Evolutionary conservation across 2,888 invertebrate species (phyloP).

Genomic region (Fragum whitleyi): DNA sequence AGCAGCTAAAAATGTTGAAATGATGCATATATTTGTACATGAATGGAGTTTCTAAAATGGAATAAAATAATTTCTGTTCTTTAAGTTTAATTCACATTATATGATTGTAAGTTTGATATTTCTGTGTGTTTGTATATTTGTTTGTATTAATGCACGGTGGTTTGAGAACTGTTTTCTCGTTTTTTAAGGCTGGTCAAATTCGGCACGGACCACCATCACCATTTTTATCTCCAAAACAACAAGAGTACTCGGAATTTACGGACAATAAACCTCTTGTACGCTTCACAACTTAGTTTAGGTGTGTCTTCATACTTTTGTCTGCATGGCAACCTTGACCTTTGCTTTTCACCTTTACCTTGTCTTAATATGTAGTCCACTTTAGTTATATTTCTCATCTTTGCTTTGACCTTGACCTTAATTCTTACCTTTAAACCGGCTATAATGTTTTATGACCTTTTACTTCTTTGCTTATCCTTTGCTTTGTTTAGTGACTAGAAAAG

Average conservation of each 20-base stretch:
- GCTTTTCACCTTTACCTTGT: background rate
- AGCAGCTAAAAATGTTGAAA: too few relatives aligned
- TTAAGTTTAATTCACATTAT: too few relatives aligned
- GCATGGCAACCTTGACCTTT: slow-evolving; percentile 19
- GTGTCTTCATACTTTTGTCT: slow-evolving; percentile 35
- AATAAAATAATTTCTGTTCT: too few relatives aligned
- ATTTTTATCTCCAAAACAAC: slow-evolving; percentile 80
- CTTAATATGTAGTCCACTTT: too few relatives aligned
- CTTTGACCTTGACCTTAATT: too few relatives aligned
- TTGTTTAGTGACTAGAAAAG: too few relatives aligned
- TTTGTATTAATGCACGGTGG: slow-evolving; percentile 26
- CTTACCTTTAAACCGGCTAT: too few relatives aligned
- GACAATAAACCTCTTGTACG: slow-evolving; percentile 71
- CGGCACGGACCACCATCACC: slow-evolving; percentile 79
- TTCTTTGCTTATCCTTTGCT: too few relatives aligned
- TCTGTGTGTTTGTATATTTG: slow-evolving; percentile 12
- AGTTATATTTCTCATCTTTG: too few relatives aligned
- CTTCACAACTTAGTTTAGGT: slow-evolving; percentile 71
- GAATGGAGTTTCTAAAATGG: too few relatives aligned
- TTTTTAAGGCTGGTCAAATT: slow-evolving; percentile 80
- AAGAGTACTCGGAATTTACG: slow-evolving; percentile 76
- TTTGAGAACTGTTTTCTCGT: slow-evolving; percentile 42
- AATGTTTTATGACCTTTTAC: too few relatives aligned
- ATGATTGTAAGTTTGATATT: background rate
- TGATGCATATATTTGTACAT: too few relatives aligned